Conservation (phyloP, 2,113 vertebrate species). For the Nyctereutes procyonoides region DNA sequence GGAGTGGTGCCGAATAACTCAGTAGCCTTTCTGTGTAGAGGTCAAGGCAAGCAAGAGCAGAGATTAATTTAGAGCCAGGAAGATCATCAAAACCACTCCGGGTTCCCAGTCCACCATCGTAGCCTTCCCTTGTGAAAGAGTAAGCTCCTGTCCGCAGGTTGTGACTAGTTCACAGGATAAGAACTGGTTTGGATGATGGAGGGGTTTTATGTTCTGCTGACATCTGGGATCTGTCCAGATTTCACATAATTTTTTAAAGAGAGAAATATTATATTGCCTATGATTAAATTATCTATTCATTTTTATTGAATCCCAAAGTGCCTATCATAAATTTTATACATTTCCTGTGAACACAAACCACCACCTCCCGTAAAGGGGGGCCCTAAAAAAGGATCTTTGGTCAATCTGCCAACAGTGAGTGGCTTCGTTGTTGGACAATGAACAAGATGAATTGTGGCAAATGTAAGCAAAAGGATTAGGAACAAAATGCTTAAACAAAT, state of each 20-base stretch:
- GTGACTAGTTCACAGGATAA: accelerated
- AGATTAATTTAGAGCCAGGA: background rate
- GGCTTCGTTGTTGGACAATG: too few species aligned
- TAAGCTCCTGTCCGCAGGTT: accelerated
- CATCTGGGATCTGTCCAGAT: background rate
- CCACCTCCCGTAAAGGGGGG: too few species aligned
- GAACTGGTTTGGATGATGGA: accelerated
- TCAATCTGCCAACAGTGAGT: background rate
- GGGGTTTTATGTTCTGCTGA: background rate
- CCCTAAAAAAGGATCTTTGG: background rate
- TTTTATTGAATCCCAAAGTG: background rate
- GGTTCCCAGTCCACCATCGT: accelerated
- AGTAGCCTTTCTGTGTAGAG: background rate
- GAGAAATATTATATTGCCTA: background rate
- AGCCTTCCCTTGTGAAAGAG: too few species aligned
- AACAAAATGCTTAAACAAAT: background rate
- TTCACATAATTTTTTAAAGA: background rate
- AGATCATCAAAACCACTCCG: too few species aligned
- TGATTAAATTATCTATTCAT: background rate
- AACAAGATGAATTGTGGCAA: background rate
- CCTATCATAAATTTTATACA: background rate
- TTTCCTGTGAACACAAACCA: background rate
- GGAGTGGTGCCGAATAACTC: background rate
- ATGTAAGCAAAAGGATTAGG: background rate
- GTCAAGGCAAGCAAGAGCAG: background rate